These are phyloP conservation scores for Hormaphis cornu DNA, from an alignment of 1,140 invertebrate species.

Conservation along the genomic window DNA sequence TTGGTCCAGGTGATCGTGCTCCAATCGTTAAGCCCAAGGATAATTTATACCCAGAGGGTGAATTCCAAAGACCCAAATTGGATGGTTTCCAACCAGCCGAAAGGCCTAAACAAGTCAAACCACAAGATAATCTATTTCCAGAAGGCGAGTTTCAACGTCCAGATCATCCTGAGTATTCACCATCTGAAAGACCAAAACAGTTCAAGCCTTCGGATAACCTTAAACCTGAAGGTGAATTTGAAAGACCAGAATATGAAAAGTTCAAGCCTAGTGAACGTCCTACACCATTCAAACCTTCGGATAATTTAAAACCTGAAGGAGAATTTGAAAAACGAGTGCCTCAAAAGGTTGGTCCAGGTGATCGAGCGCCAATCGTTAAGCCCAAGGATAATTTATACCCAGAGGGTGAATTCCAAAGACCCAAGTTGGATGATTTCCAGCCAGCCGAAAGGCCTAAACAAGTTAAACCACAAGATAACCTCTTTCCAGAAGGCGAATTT, in stretches of 20 bases:
- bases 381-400: constrained; percentile 46
- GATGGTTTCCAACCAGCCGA: constrained; percentile 37
- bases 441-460: constrained; percentile 46
- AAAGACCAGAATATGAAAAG: constrained; percentile 37
- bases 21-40: constrained; percentile 44
- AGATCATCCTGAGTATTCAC: constrained; percentile 33
- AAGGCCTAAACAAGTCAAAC: constrained; percentile 38
- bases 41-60: constrained; percentile 48
- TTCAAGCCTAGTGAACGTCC: constrained; percentile 39
- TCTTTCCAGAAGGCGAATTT: constrained; percentile 46
- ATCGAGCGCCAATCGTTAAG: constrained; percentile 35
- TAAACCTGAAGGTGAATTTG: constrained; percentile 47
- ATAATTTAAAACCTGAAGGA: constrained; percentile 39
- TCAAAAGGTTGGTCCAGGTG: constrained; percentile 38
- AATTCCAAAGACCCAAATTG: constrained; percentile 42
- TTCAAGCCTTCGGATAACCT: constrained; percentile 48
- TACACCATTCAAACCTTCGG: constrained; percentile 39
- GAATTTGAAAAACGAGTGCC: constrained; percentile 43
- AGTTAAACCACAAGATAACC: constrained; percentile 44
- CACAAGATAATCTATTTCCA: constrained; percentile 48
- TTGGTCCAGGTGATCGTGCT: constrained; percentile 42
- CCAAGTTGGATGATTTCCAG: constrained; percentile 38
- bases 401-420: constrained; percentile 48
- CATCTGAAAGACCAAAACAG: constrained; percentile 46
- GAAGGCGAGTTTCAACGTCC: constrained; percentile 52